Conservation (phyloP, 2,888 invertebrate genomes). For the Aricia artaxerxes region DNA sequence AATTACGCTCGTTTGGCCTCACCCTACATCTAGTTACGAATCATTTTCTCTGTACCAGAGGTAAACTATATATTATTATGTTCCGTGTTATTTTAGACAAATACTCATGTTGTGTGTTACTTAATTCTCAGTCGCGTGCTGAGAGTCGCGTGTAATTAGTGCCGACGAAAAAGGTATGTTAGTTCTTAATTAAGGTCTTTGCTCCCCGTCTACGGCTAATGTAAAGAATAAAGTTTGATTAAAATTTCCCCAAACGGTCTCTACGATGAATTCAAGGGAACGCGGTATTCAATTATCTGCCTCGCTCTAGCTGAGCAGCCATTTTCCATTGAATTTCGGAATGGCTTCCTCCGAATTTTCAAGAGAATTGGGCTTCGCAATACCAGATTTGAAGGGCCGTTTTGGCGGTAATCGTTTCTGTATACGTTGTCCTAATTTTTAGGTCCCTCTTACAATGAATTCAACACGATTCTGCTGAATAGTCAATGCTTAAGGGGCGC, state of each 20-base stretch:
- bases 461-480: too few relatives aligned
- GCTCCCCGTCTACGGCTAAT: slow-evolving; percentile 9
- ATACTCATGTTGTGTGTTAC: not conserved
- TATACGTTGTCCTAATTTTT: not conserved
- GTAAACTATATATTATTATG: too few relatives aligned
- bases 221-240: slow-evolving; percentile 5
- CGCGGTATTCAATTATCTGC: slow-evolving; percentile 6
- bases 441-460: too few relatives aligned
- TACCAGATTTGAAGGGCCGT: not conserved
- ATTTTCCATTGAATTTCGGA: slow-evolving; percentile 17
- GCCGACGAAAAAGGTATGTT: slow-evolving; percentile 13
- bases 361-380: slow-evolving; percentile 8
- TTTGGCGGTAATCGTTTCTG: not conserved
- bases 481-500: too few relatives aligned
- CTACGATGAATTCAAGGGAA: not conserved
- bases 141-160: slow-evolving; percentile 1
- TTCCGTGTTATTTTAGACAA: not conserved
- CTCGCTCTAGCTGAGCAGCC: slow-evolving; percentile 21
- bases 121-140: not conserved
- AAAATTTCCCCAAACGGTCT: slow-evolving; percentile 8
- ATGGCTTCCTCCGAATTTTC: slow-evolving; percentile 22
- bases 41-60: too few relatives aligned
- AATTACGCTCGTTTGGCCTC: too few relatives aligned
- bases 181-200: slow-evolving; percentile 14
- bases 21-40: not conserved